A percentile compares a stretch with the other conserved stretches of the same genome.
Evolutionary conservation across 2,113 vertebrate species (phyloP).

Genomic region (Arvicanthis niloticus): DNA sequence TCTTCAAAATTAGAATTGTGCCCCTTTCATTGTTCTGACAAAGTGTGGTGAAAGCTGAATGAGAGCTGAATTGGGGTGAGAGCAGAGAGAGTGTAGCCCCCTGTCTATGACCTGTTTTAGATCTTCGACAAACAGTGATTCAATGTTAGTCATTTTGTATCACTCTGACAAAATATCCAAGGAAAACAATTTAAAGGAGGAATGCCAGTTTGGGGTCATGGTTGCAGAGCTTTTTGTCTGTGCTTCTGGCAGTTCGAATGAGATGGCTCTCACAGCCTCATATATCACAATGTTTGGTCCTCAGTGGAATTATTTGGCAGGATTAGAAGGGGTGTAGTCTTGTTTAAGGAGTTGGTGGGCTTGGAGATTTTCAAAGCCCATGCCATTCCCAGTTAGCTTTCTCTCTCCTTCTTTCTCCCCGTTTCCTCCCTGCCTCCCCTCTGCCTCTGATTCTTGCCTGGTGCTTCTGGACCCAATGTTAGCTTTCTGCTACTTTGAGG

Average conservation of each 20-base stretch:
- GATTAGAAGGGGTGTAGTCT: no score
- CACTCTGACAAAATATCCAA: background rate
- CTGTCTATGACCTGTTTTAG: background rate
- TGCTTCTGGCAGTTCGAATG: background rate
- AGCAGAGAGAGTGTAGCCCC: background rate
- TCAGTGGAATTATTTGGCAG: background rate
- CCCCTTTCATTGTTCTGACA: background rate
- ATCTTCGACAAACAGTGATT: background rate
- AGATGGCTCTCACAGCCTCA: background rate
- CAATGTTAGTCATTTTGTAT: background rate
- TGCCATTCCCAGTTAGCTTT: no score
- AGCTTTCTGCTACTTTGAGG: background rate
- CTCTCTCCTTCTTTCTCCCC: background rate
- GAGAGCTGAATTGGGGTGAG: background rate
- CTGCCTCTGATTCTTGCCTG: background rate
- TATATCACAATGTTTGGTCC: background rate
- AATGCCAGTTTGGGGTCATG: no score
- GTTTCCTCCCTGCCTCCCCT: background rate
- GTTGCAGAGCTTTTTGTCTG: background rate
- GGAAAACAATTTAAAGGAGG: background rate
- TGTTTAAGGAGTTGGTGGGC: background rate
- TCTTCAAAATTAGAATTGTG: background rate
- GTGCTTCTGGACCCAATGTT: background rate
- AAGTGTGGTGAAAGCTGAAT: background rate
- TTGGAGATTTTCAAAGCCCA: background rate